phyloP scores from a whole-genome alignment of 2,888 invertebrate genomes.

The Heliconius hortense region DNA sequence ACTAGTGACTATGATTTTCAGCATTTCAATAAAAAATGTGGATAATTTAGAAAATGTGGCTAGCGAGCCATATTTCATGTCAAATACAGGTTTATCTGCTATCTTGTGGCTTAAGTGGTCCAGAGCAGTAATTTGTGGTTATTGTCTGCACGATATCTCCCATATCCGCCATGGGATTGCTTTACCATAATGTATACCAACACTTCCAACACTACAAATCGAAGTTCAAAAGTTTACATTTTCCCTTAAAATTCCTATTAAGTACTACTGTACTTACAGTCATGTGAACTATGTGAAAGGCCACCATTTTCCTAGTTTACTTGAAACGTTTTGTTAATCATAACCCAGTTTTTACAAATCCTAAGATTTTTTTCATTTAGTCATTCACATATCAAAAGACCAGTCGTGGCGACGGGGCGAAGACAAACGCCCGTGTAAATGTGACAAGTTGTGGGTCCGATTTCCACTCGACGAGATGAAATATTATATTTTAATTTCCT shows the following conservation, averaged over 20 bases:
- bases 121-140: conserved; percentile 61
- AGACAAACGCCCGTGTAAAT: too few species aligned
- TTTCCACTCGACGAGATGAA: too few species aligned
- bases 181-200: conserved; percentile 45
- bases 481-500: too few species aligned
- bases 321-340: not conserved
- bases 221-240: conserved; percentile 42
- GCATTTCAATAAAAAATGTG: conserved; percentile 20
- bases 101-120: conserved; percentile 45
- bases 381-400: not conserved
- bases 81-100: conserved; percentile 54
- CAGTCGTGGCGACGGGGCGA: too few species aligned
- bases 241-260: conserved; percentile 33
- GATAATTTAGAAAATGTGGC: conserved; percentile 54
- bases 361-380: not conserved
- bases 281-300: conserved; percentile 38
- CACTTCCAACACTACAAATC: conserved; percentile 46
- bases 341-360: not conserved
- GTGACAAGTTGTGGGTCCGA: too few species aligned
- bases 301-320: conserved; percentile 11
- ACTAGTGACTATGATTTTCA: not conserved
- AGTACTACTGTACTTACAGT: conserved; percentile 18
- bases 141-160: conserved; percentile 63
- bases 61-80: conserved; percentile 55
- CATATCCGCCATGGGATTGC: conserved; percentile 55